Conservation (phyloP, 2,888 invertebrate genomes). For the Phanerotoma sp. region DNA sequence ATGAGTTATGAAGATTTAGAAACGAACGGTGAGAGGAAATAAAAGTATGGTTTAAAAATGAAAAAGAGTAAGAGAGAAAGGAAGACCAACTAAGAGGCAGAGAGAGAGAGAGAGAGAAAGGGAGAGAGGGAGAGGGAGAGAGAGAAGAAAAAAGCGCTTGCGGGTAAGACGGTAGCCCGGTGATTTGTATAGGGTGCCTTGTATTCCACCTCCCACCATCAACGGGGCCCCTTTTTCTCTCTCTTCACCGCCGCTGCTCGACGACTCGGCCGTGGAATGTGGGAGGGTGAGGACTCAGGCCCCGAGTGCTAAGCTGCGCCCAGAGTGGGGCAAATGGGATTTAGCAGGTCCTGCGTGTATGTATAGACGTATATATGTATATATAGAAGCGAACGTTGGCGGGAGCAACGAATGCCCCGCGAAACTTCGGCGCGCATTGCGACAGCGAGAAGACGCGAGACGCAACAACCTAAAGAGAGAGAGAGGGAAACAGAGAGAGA, state of each 20-base stretch:
- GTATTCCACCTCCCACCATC: conserved; percentile 48
- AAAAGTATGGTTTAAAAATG: conserved; percentile 20
- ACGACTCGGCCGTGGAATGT: conserved; percentile 35
- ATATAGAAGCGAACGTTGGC: conserved; percentile 45
- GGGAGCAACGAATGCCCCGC: neutral
- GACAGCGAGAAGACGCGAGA: conserved; percentile 40
- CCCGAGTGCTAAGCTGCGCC: conserved; percentile 26
- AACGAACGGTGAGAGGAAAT: neutral
- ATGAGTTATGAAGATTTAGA: conserved; percentile 1
- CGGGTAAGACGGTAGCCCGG: conserved; percentile 57
- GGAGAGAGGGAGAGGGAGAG: conserved; percentile 19
- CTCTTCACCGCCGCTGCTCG: conserved; percentile 41
- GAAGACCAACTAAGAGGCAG: conserved; percentile 21
- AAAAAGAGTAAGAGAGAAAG: conserved; percentile 18
- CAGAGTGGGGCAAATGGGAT: conserved; percentile 46
- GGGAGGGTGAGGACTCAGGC: conserved; percentile 32
- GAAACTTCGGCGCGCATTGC: neutral
- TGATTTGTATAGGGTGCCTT: conserved; percentile 57
- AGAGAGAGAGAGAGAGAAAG: conserved; percentile 24
- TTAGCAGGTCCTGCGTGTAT: conserved; percentile 57
- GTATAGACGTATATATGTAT: too few species aligned
- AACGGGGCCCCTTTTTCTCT: conserved; percentile 23
- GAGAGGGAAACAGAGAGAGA: conserved; percentile 57
- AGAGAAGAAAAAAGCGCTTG: conserved; percentile 39
- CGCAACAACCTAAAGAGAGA: conserved; percentile 37